Base-by-base conservation (phyloP, 2,888 invertebrate genomes). In the Chrysolina americana region DNA sequence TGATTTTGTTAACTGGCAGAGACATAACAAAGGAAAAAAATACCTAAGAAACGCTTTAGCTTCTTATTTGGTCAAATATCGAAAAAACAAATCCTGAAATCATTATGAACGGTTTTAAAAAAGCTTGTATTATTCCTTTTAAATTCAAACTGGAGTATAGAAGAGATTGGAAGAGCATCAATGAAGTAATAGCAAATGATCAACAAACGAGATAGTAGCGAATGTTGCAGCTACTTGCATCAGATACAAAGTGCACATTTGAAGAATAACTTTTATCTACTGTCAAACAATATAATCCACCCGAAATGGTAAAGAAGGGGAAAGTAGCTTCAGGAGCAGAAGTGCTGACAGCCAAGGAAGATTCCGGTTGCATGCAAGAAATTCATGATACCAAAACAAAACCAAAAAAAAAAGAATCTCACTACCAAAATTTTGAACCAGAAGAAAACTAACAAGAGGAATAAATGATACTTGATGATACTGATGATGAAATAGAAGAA, bases 31-130 rank as follows among this genome's bases (percentile, higher is more conserved):
- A 41, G 23, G 48, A 21, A 17, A 21, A 41, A 23, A 66, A 50
- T 50, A 47, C 48, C 53, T 13, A 66, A 66, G 36, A n/a, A n/a
- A n/a, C 9, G 48, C 15, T 66, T 66, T 23, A 66, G 66, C 48
- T 23, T 4, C 21, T 66, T 66, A 36, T n/a, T 50, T 50, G 50
- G 50, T 47, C 44, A 66, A 50, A 50, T 66, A 50, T 66, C 36
- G 28, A 15, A 50, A 50, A 66, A 66, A 66, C 36, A 66, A 36
- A 50, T 15, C 66, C 66, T 15, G 66, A 66, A 66, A 50, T 66
- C 28, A 66, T 66, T 50, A 50, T 50, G 36, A 66, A 50, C 48
- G 66, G 66, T 50, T 66, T 66, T 28, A 50, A 50, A 50, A 50
- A 66, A 36, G 66, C 47, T 19, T 50, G 66, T 21, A 66, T 66